phyloP scores from a whole-genome alignment of 2,888 invertebrate genomes.

The Keiferia lycopersicella region DNA sequence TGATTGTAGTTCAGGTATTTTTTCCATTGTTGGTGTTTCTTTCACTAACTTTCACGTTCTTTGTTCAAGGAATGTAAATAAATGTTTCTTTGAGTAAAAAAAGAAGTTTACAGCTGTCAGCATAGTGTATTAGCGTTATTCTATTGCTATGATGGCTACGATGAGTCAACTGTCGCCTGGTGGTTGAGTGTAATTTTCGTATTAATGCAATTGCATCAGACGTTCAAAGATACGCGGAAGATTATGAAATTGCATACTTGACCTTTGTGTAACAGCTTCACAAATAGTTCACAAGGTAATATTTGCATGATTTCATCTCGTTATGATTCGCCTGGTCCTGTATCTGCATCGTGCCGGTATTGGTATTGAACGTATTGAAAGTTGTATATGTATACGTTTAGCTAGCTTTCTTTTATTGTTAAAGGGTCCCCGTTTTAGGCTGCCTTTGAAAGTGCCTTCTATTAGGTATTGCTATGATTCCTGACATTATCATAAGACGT shows the following conservation, averaged over 20 bases:
- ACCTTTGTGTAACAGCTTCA: background rate
- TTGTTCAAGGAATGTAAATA: background rate
- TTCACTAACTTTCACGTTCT: background rate
- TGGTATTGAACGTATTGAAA: no score
- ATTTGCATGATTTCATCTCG: no score
- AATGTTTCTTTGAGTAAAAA: background rate
- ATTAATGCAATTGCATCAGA: slow-evolving; percentile 10
- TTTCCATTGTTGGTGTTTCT: no score
- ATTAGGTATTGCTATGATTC: no score
- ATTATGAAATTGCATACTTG: slow-evolving; percentile 4
- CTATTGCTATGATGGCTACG: background rate
- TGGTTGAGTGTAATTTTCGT: slow-evolving; percentile 7
- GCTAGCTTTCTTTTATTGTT: no score
- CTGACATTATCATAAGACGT: no score
- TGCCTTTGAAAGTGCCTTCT: no score
- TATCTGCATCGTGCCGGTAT: no score
- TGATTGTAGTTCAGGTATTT: no score
- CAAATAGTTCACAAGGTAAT: background rate
- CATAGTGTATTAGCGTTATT: background rate
- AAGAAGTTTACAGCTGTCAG: background rate
- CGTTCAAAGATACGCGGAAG: slow-evolving; percentile 4
- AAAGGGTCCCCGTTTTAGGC: no score
- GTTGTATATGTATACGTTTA: no score
- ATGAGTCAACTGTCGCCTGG: background rate
- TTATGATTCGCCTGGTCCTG: no score